Evolutionary conservation across 2,888 invertebrate genomes (phyloP), one percentile per base, ranked within the genome.

Genomic region (Ectobius pallidus): DNA sequence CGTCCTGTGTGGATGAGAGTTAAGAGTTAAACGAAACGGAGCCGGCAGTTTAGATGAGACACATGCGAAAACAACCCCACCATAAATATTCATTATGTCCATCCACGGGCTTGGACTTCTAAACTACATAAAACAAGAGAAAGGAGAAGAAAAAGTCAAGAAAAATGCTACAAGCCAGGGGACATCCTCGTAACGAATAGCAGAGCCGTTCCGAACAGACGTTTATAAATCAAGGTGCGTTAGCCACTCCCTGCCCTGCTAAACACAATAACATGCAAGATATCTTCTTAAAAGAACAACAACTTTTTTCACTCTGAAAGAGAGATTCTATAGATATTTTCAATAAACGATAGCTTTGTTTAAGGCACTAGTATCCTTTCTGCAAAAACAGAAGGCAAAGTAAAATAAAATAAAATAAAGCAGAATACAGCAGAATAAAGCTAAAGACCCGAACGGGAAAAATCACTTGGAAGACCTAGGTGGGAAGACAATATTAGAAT

Each of bases 51-150:
- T 22, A 44, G 65, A 65, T 65, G 65, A 65, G 65, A 65, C 65
- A 65, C 65, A 63, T 42, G 46, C 42, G 65, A 30, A 44, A 65
- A 70, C 70, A 61, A 61, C 58, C 39, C 14, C 27, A 27, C 70
- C 70, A 58, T 70, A 70, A 70, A 70, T 70, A 70, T 70, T 70
- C 70, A 70, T 70, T 70, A 70, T 18, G 70, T 55, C 70, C 44
- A 44, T 42, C 42, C 46, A 65, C 65, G 65, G 65, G 44, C 42
- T 46, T 46, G 44, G 65, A 65, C 65, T 65, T 65, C 44, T 65
- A 65, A 65, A 65, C 65, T 65, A 46, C 65, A 46, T 65, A 65
- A 65, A 65, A 65, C 27, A 65, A 27, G 46, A n/a, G n/a, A n/a
- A n/a, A 65, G n/a, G 65, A 65, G 44, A 34, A 44, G 65, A 44